Evolutionary conservation across 2,113 vertebrate species (phyloP).

Genomic region (Brachyistius frenatus): DNA sequence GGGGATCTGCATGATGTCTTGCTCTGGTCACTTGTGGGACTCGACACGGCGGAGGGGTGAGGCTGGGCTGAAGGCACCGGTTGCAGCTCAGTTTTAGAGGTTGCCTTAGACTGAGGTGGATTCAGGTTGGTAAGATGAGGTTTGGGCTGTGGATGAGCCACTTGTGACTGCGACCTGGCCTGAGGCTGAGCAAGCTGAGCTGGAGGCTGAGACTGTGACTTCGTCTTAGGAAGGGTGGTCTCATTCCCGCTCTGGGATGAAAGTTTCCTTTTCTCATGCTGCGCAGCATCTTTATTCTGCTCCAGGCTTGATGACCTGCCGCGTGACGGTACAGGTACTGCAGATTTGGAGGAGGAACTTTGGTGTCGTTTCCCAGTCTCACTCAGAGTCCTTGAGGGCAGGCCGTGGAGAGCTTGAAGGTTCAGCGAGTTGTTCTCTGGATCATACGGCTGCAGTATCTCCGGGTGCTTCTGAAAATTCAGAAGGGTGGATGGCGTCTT

Average conservation of each 20-base stretch:
- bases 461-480: constrained; percentile 94
- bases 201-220: constrained; percentile 49
- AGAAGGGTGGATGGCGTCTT: constrained; percentile 83
- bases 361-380: constrained; percentile 72
- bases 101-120: constrained; percentile 47
- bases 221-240: constrained; percentile 29
- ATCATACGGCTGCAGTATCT: constrained; percentile 93
- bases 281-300: constrained; percentile 53
- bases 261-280: constrained; percentile 43
- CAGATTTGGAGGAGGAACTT: constrained; percentile 75
- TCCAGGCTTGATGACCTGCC: constrained; percentile 69
- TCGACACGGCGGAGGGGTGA: constrained; percentile 65
- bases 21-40: constrained; percentile 63
- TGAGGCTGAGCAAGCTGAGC: constrained; percentile 60
- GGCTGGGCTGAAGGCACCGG: constrained; percentile 63
- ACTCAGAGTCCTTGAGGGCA: constrained; percentile 68
- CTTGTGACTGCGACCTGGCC: constrained; percentile 52
- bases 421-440: constrained; percentile 86
- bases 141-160: constrained; percentile 59
- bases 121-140: constrained; percentile 60
- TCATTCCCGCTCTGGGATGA: constrained; percentile 46
- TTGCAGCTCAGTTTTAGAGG: constrained; percentile 36
- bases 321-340: constrained; percentile 54
- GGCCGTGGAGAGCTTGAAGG: constrained; percentile 71
- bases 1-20: constrained; percentile 57